phyloP scores from a whole-genome alignment of 2,797 vertebrate genomes.

The Petrocephalus schoutedeni region DNA sequence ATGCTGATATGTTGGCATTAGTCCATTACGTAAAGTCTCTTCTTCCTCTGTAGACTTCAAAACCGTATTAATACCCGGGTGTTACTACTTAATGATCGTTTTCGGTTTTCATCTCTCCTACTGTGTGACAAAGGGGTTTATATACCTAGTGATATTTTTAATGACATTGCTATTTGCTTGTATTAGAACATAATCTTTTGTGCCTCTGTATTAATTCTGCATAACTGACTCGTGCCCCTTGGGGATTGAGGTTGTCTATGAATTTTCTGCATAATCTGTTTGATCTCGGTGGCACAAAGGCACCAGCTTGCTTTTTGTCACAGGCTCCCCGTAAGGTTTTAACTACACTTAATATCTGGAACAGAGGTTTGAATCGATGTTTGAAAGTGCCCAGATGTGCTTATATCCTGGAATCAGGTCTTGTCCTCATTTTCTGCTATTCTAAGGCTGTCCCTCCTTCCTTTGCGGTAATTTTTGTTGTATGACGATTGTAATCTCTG shows the following conservation, averaged over 20 bases:
- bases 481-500: not conserved
- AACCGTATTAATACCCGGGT: not conserved
- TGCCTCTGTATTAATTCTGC: not conserved
- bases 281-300: not conserved
- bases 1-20: not conserved
- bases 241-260: not conserved
- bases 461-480: not conserved
- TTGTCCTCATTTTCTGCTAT: not conserved
- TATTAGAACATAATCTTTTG: not conserved
- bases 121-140: not conserved
- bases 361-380: not conserved
- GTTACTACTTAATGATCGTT: not conserved
- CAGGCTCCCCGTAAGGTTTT: not conserved
- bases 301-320: not conserved
- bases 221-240: not conserved
- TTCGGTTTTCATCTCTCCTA: not conserved
- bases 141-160: constrained; percentile 1
- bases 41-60: not conserved
- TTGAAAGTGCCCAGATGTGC: not conserved
- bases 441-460: not conserved
- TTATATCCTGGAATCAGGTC: not conserved
- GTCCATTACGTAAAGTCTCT: not conserved
- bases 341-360: not conserved
- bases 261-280: not conserved
- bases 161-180: not conserved